Base-by-base conservation (phyloP, 2,888 invertebrate species). In the Ethmia dodecea region DNA sequence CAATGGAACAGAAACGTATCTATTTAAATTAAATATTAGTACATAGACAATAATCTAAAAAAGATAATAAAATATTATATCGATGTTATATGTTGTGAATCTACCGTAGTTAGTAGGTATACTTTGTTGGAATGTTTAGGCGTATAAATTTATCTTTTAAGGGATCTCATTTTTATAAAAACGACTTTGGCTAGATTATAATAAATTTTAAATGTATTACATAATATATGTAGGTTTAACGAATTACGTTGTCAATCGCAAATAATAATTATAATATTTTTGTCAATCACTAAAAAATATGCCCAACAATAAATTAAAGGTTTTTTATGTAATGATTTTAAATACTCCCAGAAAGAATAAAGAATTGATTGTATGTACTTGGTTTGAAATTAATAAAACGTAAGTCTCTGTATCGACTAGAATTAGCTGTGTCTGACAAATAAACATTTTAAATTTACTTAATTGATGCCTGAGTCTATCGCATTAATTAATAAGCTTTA, bases 361-460 rank as follows among this genome's bases (percentile, higher is more conserved):
- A n/a, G n/a, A n/a, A n/a, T n/a, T n/a, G n/a, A n/a, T n/a, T n/a
- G n/a, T n/a, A n/a, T n/a, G n/a, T n/a, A n/a, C n/a, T n/a, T n/a
- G n/a, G n/a, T n/a, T n/a, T n/a, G n/a, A n/a, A n/a, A 18, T 5
- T 8, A 18, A 18, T 18, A 5, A 5, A 32, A 31, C 13, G 30
- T 35, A 35, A 29, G 54, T 64, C 60, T 70, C 55, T 63, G 55
- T 62, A 53, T 60, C 60, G 60, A 67, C 60, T 78, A 73, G 64
- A 62, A 55, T 56, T 68, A 75, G 86, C 86, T 86, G 86, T 86
- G 86, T 81, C 70, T 73, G 86, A 86, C 86, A 86, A 86, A 86
- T 86, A 86, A 81, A 56, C 40, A 44, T 48, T 45, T 50, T 42
- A 45, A 45, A 39, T 38, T 53, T 18, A 5, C 5, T 5, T 5